Evolutionary conservation across 2,113 vertebrate species (phyloP), one percentile per base, ranked within the genome.

Genomic region (Okapia johnstoni): DNA sequence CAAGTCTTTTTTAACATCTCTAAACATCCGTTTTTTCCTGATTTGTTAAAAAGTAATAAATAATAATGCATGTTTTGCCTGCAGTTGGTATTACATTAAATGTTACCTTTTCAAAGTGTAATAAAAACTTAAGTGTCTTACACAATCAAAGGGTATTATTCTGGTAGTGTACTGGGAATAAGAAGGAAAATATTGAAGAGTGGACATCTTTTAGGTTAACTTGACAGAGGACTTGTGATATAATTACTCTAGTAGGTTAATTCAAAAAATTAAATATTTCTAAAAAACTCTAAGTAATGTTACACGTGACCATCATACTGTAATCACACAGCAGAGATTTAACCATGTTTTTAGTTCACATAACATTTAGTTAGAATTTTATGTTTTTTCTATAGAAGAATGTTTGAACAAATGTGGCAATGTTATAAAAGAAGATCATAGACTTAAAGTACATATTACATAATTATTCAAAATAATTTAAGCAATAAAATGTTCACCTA

Each of bases 241-340:
- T 83, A 83, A 55, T 26, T 55, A 83, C 52, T 36, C 21, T 26
- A 36, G 16, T 54, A 36, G 50, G 19, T 36, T 83, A 83, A 83
- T 23, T 54, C 16, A 2, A 36, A 83, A 83, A n/a, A 23, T 94
- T 94, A 94, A 48, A 1, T 94, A 76, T 36, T 19, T 85, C 33
- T 17, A 79, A 94, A 88, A 95, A 92, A 98, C 95, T 98, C 97
- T 97, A 81, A 88, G 73, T 93, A 79, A 97, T 94, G 92, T 97
- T 94, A 89, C 73, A 97, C 76, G 94, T 93, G 84, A 50, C 63
- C 33, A 96, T 95, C 36, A 98, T 98, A 40, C 77, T n/a, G 77
- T 96, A 98, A 97, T 96, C 97, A 93, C 50, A 90, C 15, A 57
- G 36, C 83, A 98, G 94, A 98, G 97, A 97, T 98, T 98, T 98